Conservation (phyloP, 2,797 vertebrate species). For the Chromobotia macracanthus region DNA sequence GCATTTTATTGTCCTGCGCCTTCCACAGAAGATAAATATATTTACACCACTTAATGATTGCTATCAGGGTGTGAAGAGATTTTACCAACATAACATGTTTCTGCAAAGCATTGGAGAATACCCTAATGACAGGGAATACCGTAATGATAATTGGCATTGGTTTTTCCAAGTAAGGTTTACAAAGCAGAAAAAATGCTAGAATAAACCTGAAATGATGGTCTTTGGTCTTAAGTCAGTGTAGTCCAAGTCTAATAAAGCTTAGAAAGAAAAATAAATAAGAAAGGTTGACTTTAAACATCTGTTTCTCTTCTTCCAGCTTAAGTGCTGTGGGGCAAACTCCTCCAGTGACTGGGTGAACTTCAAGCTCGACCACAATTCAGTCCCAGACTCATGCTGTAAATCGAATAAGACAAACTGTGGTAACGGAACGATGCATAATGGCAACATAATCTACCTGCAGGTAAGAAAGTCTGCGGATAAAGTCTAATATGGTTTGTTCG, state of each 20-base stretch:
- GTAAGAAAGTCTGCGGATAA: constrained; percentile 65
- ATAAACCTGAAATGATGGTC: not conserved
- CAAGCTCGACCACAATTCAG: fast-evolving
- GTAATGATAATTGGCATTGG: too few species aligned
- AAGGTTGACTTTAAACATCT: not conserved
- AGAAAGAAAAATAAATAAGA: not conserved
- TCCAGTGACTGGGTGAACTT: constrained; percentile 77
- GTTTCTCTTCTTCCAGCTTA: constrained; percentile 67
- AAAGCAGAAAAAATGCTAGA: too few species aligned
- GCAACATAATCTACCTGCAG: constrained; percentile 58
- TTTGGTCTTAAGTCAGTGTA: not conserved
- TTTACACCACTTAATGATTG: too few species aligned
- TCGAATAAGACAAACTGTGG: constrained; percentile 65
- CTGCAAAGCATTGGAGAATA: too few species aligned
- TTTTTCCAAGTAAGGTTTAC: too few species aligned
- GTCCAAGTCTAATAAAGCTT: not conserved
- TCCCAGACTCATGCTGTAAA: constrained; percentile 86
- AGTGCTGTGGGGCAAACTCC: constrained; percentile 81
- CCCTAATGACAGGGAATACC: too few species aligned
- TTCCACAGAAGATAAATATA: too few species aligned
- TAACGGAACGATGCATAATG: constrained; percentile 23
- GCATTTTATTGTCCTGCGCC: too few species aligned
- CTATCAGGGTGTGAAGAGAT: too few species aligned
- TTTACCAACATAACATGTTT: too few species aligned
- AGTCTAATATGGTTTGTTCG: not conserved